phyloP scores from a whole-genome alignment of 1,140 invertebrate genomes.

The Pantala flavescens region DNA sequence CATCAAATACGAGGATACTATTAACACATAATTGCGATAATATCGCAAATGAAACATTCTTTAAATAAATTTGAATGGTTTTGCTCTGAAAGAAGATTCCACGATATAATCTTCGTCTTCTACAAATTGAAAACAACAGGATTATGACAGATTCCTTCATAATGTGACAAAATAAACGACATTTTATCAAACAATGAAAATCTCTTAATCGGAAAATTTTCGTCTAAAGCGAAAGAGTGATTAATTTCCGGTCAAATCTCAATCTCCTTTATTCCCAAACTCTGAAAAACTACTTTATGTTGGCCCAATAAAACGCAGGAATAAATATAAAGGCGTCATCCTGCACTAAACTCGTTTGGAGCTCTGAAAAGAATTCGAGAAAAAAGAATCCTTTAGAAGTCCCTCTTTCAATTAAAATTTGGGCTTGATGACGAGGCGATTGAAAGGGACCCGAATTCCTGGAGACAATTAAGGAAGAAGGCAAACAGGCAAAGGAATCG shows the following conservation, averaged over 20 bases:
- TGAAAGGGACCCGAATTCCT: background rate
- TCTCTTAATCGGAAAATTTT: too few species aligned
- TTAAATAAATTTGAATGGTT: too few species aligned
- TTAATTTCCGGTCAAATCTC: background rate
- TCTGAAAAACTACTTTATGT: constrained; percentile 7
- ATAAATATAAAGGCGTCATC: constrained; percentile 10
- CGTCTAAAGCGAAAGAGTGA: background rate
- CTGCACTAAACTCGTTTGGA: constrained; percentile 5
- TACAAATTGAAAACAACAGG: too few species aligned
- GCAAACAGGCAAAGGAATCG: background rate
- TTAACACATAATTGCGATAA: too few species aligned
- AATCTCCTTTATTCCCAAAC: background rate
- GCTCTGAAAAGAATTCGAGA: background rate
- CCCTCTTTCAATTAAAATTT: constrained; percentile 10
- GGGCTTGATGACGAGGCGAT: background rate
- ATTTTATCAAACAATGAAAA: too few species aligned
- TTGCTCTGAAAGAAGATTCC: too few species aligned
- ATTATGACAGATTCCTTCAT: too few species aligned
- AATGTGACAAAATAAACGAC: too few species aligned
- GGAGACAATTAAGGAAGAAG: background rate
- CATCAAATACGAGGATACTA: too few species aligned
- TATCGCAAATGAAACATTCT: too few species aligned
- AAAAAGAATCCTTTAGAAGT: constrained; percentile 7
- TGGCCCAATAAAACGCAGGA: background rate
- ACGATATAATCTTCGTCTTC: too few species aligned